Evolutionary conservation across 2,113 vertebrate species (phyloP).

Genomic region (Xerus inauris): DNA sequence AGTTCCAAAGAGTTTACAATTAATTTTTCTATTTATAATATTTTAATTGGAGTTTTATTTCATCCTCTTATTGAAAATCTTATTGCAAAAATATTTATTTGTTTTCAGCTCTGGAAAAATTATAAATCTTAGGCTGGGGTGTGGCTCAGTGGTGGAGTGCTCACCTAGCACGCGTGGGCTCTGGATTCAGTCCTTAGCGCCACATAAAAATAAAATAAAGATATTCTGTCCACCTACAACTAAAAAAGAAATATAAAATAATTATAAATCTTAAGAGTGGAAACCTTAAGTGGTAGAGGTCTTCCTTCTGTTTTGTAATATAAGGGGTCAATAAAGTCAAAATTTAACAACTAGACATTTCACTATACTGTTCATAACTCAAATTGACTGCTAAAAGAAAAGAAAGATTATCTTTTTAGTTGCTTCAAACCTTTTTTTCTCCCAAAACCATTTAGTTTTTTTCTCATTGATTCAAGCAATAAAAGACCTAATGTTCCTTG

Average conservation of each 20-base stretch:
- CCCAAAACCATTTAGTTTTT: constrained; percentile 64
- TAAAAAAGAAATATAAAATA: too few relatives aligned
- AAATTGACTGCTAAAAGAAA: constrained; percentile 42
- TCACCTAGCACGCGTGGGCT: too few relatives aligned
- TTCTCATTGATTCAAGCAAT: constrained; percentile 70
- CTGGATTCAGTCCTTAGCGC: too few relatives aligned
- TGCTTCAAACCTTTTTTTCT: constrained; percentile 63
- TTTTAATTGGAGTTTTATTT: constrained; percentile 59
- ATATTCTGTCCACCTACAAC: too few relatives aligned
- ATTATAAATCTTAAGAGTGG: not conserved
- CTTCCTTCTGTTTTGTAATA: constrained; percentile 65
- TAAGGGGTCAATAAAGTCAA: constrained; percentile 73
- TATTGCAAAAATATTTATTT: constrained; percentile 60
- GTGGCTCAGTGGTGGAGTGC: too few relatives aligned
- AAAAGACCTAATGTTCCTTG: constrained; percentile 73
- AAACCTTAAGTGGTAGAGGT: not conserved
- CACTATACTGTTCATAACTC: constrained; percentile 44
- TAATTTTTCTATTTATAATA: constrained; percentile 44
- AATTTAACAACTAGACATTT: constrained; percentile 59
- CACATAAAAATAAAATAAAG: too few relatives aligned
- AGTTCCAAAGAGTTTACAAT: constrained; percentile 27
- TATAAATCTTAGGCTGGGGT: not conserved
- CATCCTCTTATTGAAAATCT: constrained; percentile 38
- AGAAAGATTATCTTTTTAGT: constrained; percentile 71
- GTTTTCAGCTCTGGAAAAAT: constrained; percentile 57